Evolutionary conservation across 2,888 invertebrate species (phyloP), one percentile per base, ranked within the genome.

Genomic region (Axea sp.): DNA sequence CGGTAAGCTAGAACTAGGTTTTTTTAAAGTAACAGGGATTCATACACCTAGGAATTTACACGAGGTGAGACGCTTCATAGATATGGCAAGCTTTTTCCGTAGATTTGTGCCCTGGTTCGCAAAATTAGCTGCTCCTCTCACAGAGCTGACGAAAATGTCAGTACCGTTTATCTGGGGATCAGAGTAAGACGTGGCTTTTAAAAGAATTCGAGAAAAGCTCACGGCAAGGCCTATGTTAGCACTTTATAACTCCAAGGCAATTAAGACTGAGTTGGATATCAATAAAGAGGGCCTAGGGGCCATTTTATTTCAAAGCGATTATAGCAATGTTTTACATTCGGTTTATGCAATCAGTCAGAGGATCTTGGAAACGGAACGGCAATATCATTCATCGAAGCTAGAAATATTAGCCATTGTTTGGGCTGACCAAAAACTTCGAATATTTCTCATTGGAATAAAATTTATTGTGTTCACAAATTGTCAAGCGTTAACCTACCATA

Each of bases 11-110:
- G 72, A 77, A 24, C 78, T 77, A n/a, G 73, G 74, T 39, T 55
- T n/a, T 33, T 55, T 1, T 73, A 84, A 75, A 65, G 51, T 33
- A 30, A 22, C 47, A 72, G 81, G 75, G 0, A 76, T 9, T 31
- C 11, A 8, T 8, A 9, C 3, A 3, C 11, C 30, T 3, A 1
- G 30, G 1, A 31, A 31, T 31, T 8, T 11, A 31, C 11, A 31
- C 6, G 11, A 31, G 6, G 11, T 31, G 9, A 1, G 8, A 9
- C 2, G 30, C 2, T 31, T 31, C 6, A 31, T 31, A 31, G 30
- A 9, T 3, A 3, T 31, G 11, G 11, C 30, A 9, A 31, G 30
- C 6, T 31, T 4, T 11, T 31, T 8, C 9, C 2, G 30, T 2
- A 31, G 30, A 9, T 31, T 24, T 6, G 24, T 24, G 4, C 19